Evolutionary conservation across 1,140 invertebrate species (phyloP), one percentile per base, ranked within the genome.

Genomic region (Drosophila nannoptera): DNA sequence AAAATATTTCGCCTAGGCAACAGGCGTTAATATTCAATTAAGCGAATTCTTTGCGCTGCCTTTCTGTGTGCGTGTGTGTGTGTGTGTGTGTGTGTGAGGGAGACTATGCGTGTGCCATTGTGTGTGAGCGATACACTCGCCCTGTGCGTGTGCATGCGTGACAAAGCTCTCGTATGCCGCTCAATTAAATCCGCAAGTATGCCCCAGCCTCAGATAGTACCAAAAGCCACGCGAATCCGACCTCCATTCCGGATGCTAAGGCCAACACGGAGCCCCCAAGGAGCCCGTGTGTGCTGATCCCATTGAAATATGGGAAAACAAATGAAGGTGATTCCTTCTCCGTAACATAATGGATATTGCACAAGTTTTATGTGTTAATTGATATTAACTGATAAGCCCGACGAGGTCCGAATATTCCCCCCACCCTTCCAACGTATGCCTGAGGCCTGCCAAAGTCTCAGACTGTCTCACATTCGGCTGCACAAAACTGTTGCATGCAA

Each of bases 21-120:
- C 38, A 65, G 62, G 62, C 68, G 68, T 70, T 70, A 70, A 70
- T 70, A 65, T 70, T 65, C 68, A 70, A 70, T 70, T 70, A 70
- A 70, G 29, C 48, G 61, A 65, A 65, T 65, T 70, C 54, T 65
- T 33, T 9, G 46, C 36, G 29, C 22, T 32, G 8, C 16, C 22
- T 35, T 6, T 0, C 8, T 8, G 43, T 16, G 36, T 7, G n/a
- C 35, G 16, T 36, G 35, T 14, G 12, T 9, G 22, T 14, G 16
- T 16, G 40, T 43, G 16, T 58, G 14, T 55, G 6, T 48, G 65
- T 55, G 22, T 4, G 22, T 38, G 45, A 12, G 49, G 32, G 40
- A 7, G 33, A 32, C 32, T 48, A 49, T 29, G 38, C 38, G 6
- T 33, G 7, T 31, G 14, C 22, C 22, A 22, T 22, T 22, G 33